phyloP scores from a whole-genome alignment of 2,113 vertebrate genomes.

The Synodontis membranacea region DNA sequence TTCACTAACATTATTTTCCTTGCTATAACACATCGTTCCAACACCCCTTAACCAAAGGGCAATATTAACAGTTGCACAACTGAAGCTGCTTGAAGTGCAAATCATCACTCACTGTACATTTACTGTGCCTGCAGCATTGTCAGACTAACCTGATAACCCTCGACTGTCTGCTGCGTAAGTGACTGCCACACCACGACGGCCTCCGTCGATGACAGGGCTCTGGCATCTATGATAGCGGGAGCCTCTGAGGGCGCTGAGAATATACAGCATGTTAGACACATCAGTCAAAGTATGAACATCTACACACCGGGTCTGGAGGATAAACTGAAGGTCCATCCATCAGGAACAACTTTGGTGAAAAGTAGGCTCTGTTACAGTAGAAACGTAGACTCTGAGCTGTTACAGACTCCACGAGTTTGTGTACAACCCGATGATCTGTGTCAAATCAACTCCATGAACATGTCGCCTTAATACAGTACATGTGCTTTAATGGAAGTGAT shows the following conservation, averaged over 20 bases:
- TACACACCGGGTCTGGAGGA: not conserved
- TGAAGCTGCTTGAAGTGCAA: not conserved
- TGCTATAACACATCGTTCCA: not conserved
- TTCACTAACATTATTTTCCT: not conserved
- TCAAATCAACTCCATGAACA: not conserved
- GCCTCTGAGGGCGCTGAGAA: constrained; percentile 82
- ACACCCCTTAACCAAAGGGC: not conserved
- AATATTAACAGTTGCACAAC: not conserved
- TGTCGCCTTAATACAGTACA: not conserved
- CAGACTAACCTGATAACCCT: constrained; percentile 87
- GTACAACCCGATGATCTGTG: not conserved
- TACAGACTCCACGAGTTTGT: not conserved
- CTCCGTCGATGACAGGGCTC: constrained; percentile 84
- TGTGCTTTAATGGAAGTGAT: not conserved
- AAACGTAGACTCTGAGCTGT: no score
- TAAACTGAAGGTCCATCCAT: not conserved
- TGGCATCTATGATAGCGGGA: constrained; percentile 73
- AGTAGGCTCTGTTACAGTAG: not conserved
- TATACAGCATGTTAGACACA: constrained; percentile 37
- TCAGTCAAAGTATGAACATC: not conserved
- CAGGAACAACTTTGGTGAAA: not conserved
- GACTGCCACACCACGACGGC: constrained; percentile 84
- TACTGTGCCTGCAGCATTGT: not conserved
- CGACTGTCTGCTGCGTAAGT: constrained; percentile 75
- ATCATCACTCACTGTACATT: not conserved